These are phyloP conservation scores for Meiosimyza decipiens DNA, from an alignment of 2,888 invertebrate genomes.

Conservation along the genomic window DNA sequence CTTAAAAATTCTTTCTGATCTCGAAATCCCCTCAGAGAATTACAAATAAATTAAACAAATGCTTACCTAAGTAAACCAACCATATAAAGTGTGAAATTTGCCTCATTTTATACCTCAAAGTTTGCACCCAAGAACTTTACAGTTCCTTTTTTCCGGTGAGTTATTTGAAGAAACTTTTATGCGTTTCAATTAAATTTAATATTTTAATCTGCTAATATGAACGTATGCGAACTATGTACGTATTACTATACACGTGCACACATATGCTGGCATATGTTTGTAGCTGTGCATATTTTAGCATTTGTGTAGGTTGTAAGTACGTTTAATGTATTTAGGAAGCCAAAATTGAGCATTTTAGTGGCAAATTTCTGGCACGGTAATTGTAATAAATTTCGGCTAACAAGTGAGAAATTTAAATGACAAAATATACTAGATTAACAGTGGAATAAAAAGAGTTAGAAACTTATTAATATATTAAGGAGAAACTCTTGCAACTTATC, in stretches of 20 bases:
- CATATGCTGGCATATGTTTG: not conserved
- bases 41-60: no score
- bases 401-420: constrained; percentile 6
- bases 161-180: not conserved
- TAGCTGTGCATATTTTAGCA: not conserved
- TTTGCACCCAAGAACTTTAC: no score
- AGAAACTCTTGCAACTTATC: no score
- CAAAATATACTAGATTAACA: not conserved
- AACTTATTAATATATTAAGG: no score
- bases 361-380: constrained; percentile 8
- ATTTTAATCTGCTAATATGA: constrained; percentile 20
- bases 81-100: no score
- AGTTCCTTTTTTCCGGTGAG: no score
- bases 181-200: constrained; percentile 14
- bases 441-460: not conserved
- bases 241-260: not conserved
- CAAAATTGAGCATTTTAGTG: not conserved
- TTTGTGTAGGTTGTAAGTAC: not conserved
- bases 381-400: not conserved
- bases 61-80: no score
- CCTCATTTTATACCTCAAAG: no score
- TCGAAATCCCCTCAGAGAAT: no score
- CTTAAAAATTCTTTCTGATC: no score
- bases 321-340: not conserved
- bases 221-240: not conserved